Evolutionary conservation across 2,113 vertebrate genomes (phyloP), one percentile per base, ranked within the genome.

Genomic region (Hippocampus barbouri): DNA sequence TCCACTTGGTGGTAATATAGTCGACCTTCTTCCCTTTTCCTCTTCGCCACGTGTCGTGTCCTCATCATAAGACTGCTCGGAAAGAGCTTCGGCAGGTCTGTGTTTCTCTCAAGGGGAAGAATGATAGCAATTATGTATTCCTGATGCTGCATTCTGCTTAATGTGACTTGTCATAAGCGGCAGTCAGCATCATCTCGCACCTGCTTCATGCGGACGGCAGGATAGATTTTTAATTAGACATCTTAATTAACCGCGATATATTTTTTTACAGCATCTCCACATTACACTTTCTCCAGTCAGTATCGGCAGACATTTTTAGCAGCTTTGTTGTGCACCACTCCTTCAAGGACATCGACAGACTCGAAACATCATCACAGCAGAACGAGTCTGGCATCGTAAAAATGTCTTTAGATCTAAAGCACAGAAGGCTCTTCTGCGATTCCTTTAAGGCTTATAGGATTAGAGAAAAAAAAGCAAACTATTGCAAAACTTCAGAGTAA

Each of bases 141-240:
- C 69, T 87, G 86, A 91, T 84, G 73, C 77, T 84, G 87, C 88
- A 86, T 56, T 77, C 79, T 83, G 74, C 73, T 70, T 88, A 89
- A 90, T 89, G 79, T 69, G 85, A 83, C 66, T 57, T 43, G 82
- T 83, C 77, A 86, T 72, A 60, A 78, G 30, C 75, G 65, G 72
- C 69, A 14, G 73, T 85, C 78, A 81, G 81, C 70, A 6, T 71
- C 75, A 81, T 83, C 74, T 63, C 82, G 76, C 85, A 89, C 83
- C 86, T 89, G 87, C 81, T 66, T 79, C 75, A 73, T 79, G 80
- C 80, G 61, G 54, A 47, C 27, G 2, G 68, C 1, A 23, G 21
- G 16, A 70, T 74, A 49, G 62, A 49, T 9, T 25, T 59, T 77
- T 49, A 66, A 75, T 79, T 63, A 79, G 54, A 56, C 49, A 10